These are phyloP conservation scores for Hylaeus volcanicus DNA, from an alignment of 1,140 invertebrate species.

Conservation along the genomic window DNA sequence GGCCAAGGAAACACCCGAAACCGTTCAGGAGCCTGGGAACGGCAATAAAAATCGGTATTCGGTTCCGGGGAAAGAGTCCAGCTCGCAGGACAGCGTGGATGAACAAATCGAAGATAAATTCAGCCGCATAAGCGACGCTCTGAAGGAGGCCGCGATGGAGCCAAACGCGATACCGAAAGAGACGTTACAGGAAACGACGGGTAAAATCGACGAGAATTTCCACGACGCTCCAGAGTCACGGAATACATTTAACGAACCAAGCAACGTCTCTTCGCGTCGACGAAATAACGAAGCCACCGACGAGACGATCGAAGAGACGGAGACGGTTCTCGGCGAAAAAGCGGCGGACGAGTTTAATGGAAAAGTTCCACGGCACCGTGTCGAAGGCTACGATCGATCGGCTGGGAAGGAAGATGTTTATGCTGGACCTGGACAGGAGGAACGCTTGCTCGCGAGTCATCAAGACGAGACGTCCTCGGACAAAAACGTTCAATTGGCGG, in stretches of 20 bases:
- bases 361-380: too few species aligned
- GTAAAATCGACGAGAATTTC: not conserved
- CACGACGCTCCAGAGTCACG: not conserved
- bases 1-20: too few species aligned
- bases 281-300: not conserved
- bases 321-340: not conserved
- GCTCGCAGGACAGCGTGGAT: conserved; percentile 50
- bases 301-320: not conserved
- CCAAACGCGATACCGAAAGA: not conserved
- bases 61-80: too few species aligned
- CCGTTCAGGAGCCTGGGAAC: too few species aligned
- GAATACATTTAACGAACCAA: not conserved
- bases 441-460: not conserved
- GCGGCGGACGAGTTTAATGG: not conserved
- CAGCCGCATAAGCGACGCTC: conserved; percentile 56
- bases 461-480: not conserved
- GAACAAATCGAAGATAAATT: conserved; percentile 66
- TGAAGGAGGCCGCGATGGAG: conserved; percentile 50
- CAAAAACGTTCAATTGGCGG: not conserved
- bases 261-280: too few species aligned
- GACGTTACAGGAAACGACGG: not conserved
- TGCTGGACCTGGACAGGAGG: too few species aligned
- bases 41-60: too few species aligned
- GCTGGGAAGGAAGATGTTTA: not conserved
- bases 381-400: not conserved